Evolutionary conservation across 2,888 invertebrate genomes (phyloP), one percentile per base, ranked within the genome.

Genomic region (Mesorhabditis belari): DNA sequence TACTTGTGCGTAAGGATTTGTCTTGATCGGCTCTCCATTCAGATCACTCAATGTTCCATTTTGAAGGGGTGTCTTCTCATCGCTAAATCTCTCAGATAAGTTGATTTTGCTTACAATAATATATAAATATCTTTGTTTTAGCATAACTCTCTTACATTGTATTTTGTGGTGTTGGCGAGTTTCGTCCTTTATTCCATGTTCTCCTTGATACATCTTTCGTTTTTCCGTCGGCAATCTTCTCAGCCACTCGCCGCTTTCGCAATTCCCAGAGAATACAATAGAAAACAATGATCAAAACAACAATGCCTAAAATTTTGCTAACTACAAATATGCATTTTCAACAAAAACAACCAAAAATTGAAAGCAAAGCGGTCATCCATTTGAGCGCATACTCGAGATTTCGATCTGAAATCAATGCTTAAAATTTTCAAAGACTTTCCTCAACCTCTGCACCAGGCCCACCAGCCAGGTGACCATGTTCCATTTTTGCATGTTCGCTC

Each of bases 401-500:
- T 19, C 75, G 58, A 49, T 73, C 74, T 65, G 55, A 24, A 58
- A 55, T 25, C 6, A 19, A n/a, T n/a, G n/a, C n/a, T n/a, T n/a
- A 1, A 9, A 2, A 24, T 3, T 23, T 50, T 1, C 55, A n/a
- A 9, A n/a, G 23, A 12, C 9, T 23, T 52, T 26, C 2, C 29
- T 66, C 6, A 27, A 67, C 68, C 54, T 55, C 74, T 23, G 50
- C 74, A 74, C 75, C 75, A 75, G 3, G 68, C 71, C 74, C 74
- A 75, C 73, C 74, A 74, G 24, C 75, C 75, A 6, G 67, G 71
- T 2, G 70, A 66, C 75, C 75, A 75, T 6, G 73, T 75, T 44
- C 75, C 75, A 57, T 75, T 75, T 5, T 60, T 50, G 50, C 75
- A 75, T 4, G 57, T 58, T 29, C 75, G 49, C 49, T 70, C 68